Conservation (phyloP, 2,888 invertebrate genomes). For the Dichetophora obliterata region DNA sequence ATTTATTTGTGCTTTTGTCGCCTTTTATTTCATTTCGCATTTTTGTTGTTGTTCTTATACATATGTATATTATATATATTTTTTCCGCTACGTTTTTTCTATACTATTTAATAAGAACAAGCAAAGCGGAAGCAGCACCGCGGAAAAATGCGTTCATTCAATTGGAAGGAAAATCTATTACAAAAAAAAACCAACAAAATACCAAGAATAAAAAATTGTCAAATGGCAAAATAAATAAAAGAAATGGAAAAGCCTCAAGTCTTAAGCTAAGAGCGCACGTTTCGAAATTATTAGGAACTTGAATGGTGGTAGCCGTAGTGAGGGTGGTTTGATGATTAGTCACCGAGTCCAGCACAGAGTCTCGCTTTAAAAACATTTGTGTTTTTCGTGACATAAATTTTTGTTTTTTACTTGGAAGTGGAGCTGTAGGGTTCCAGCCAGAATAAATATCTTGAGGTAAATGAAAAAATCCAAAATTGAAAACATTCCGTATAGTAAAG, state of each 20-base stretch:
- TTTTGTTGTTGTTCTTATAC: neutral
- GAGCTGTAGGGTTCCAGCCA: no score
- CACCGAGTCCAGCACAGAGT: no score
- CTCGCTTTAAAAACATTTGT: neutral
- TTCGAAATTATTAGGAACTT: neutral
- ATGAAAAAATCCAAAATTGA: no score
- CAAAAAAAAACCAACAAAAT: neutral
- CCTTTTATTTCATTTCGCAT: conserved; percentile 15
- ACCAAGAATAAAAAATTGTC: neutral
- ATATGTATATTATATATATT: neutral
- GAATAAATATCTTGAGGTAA: no score
- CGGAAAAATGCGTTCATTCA: conserved; percentile 58
- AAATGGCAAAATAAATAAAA: conserved; percentile 8
- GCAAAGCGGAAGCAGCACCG: conserved; percentile 15
- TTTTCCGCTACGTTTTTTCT: neutral
- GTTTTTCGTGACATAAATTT: neutral
- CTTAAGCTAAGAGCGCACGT: neutral
- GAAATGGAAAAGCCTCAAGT: conserved; percentile 21
- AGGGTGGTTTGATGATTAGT: neutral
- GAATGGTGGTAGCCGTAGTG: neutral
- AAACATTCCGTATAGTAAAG: no score
- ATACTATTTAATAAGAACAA: conserved; percentile 19
- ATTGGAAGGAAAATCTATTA: conserved; percentile 57
- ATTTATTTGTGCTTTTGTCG: conserved; percentile 20
- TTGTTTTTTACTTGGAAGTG: neutral